Conservation (phyloP, 1,140 invertebrate genomes). For the Psix sp. region DNA sequence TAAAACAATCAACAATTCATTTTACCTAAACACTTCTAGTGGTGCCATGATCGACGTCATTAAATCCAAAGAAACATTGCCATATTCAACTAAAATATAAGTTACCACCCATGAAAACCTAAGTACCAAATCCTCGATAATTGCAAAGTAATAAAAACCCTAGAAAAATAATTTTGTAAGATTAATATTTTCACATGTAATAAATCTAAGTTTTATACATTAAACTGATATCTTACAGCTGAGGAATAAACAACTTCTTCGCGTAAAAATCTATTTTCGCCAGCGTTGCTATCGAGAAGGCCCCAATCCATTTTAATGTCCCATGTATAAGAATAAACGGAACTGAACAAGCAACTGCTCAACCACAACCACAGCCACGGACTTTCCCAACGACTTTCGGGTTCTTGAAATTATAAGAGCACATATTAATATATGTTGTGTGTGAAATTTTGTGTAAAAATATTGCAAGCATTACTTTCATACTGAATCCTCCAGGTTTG, state of each 20-base stretch:
- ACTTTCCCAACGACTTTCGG: slow-evolving; percentile 75
- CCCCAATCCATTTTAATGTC: slow-evolving; percentile 97
- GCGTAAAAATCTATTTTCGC: slow-evolving; percentile 84
- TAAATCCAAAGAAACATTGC: slow-evolving; percentile 87
- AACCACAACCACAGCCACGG: slow-evolving; percentile 86
- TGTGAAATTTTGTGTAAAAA: neutral
- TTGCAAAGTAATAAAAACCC: slow-evolving; percentile 98
- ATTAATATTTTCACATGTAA: neutral
- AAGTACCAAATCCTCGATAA: slow-evolving; percentile 95
- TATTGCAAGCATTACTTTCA: slow-evolving; percentile 75
- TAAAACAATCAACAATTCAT: neutral
- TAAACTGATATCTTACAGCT: slow-evolving; percentile 72
- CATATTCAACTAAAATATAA: slow-evolving; percentile 91
- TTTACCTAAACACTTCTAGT: slow-evolving; percentile 94
- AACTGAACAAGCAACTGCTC: slow-evolving; percentile 83
- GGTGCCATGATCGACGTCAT: slow-evolving; percentile 93
- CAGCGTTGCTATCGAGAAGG: slow-evolving; percentile 87
- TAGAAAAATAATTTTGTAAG: slow-evolving; percentile 65
- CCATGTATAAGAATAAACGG: slow-evolving; percentile 89
- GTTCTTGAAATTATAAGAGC: neutral
- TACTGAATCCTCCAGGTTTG: slow-evolving; percentile 84
- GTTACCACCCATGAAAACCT: slow-evolving; percentile 95
- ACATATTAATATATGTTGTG: too few relatives aligned
- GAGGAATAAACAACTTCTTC: slow-evolving; percentile 84
- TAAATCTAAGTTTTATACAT: too few relatives aligned